A percentile compares a stretch with the other conserved stretches of the same genome.
Evolutionary conservation across 2,888 invertebrate genomes (phyloP).

Genomic region (Pollenia angustigena): DNA sequence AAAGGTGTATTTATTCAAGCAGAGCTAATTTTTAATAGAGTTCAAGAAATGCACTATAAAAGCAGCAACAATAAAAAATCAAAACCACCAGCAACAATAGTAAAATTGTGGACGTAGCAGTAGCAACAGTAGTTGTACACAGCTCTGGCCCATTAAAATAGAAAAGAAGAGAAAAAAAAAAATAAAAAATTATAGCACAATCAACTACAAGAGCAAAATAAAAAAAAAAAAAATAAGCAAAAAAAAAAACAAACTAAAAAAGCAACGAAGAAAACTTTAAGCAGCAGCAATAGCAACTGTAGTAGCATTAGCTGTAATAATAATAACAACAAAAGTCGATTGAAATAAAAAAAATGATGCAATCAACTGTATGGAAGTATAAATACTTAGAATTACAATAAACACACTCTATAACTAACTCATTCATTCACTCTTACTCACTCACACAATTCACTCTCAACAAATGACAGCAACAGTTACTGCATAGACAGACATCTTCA

Average conservation of each 20-base stretch:
- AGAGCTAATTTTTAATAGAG: constrained; percentile 58
- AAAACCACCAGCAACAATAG: constrained; percentile 26
- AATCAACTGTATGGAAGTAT: constrained; percentile 60
- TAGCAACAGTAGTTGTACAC: constrained; percentile 22
- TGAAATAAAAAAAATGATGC: constrained; percentile 54
- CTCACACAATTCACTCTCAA: not conserved
- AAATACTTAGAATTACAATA: constrained; percentile 29
- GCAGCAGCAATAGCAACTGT: not conserved
- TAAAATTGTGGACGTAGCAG: not conserved
- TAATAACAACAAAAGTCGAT: constrained; percentile 49
- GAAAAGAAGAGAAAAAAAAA: not conserved
- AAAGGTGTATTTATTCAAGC: constrained; percentile 49
- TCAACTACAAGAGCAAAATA: constrained; percentile 41
- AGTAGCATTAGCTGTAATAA: not conserved
- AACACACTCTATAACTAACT: not conserved
- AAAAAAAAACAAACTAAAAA: constrained; percentile 19
- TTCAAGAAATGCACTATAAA: constrained; percentile 41
- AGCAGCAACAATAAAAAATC: not conserved
- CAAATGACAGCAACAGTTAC: not conserved
- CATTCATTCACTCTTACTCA: constrained; percentile 4
- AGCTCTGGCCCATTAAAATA: constrained; percentile 15
- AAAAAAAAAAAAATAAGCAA: constrained; percentile 27
- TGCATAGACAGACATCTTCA: not conserved
- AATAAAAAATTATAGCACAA: constrained; percentile 42
- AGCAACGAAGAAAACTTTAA: not conserved